Base-by-base conservation (phyloP, 2,888 invertebrate species). In the Papilio gigon region DNA sequence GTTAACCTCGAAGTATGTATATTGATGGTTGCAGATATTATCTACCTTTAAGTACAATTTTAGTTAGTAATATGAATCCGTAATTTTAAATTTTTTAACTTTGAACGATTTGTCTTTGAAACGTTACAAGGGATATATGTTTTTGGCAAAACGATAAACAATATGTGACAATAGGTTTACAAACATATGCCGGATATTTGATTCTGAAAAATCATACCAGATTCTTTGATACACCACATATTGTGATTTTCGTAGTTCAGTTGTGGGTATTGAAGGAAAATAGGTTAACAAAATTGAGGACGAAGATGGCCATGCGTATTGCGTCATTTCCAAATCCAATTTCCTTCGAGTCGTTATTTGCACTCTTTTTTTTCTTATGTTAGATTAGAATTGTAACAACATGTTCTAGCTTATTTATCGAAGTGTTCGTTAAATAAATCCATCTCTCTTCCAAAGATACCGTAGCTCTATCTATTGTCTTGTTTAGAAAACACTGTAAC, bases 241-340 rank as follows among this genome's bases (percentile, higher is more conserved):
- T 56, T 56, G 53, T 56, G 53, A 56, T 56, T 56, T 53, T 56
- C 30, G 30, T 30, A 56, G 53, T 56, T 56, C 53, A 56, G 53
- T 30, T 56, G 53, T 30, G 53, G 60, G n/a, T 40, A 37, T 37
- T 40, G 40, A 27, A 25, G 40, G 40, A 61, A 44, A 61, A 42
- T 61, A 42, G 61, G 40, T 25, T 61, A 40, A 42, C 61, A 42
- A 42, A 61, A 61, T 61, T 44, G 61, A 61, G 61, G 42, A 61
- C 61, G 27, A 44, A 61, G 42, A 44, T 61, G 61, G 61, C 61
- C 42, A 42, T 42, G 42, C 27, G 27, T 61, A 42, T 61, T 27
- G 42, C 27, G 40, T 42, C 42, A 61, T 61, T 61, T 61, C 61
- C 40, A 61, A 61, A 42, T 17, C 61, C 42, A 42, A 61, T 61